These are phyloP conservation scores for Phyllopteryx taeniolatus DNA, from an alignment of 2,113 vertebrate genomes.

Conservation along the genomic window DNA sequence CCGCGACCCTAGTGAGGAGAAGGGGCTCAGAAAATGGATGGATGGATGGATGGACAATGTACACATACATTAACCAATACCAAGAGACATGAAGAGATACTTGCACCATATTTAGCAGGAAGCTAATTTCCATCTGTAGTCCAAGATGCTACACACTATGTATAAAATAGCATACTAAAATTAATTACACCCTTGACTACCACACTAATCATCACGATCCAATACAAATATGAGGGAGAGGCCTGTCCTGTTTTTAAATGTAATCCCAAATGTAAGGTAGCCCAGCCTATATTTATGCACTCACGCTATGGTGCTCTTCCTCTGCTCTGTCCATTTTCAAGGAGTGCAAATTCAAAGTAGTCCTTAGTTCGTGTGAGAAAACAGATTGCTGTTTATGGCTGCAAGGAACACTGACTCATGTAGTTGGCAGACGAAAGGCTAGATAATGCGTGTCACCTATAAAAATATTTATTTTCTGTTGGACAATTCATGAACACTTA, in stretches of 20 bases:
- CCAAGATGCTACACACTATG: not conserved
- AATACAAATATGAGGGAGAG: not conserved
- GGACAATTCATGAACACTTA: not conserved
- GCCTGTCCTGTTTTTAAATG: constrained; percentile 12
- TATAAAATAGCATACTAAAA: not conserved
- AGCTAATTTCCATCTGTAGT: too few species aligned
- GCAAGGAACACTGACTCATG: constrained; percentile 10
- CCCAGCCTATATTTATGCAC: constrained; percentile 23
- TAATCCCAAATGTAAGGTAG: constrained; percentile 21
- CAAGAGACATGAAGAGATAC: too few species aligned
- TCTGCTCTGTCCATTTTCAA: constrained; percentile 25
- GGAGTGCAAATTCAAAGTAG: constrained; percentile 29
- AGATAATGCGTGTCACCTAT: not conserved
- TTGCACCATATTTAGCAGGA: too few species aligned
- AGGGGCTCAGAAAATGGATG: too few species aligned
- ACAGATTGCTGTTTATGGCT: constrained; percentile 36
- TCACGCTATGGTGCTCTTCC: constrained; percentile 7
- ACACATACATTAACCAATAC: too few species aligned
- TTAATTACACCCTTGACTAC: not conserved
- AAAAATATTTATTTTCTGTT: constrained; percentile 1
- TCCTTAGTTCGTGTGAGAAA: constrained; percentile 37
- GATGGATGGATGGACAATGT: too few species aligned
- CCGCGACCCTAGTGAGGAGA: too few species aligned
- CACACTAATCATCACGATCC: constrained; percentile 7
- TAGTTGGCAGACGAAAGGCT: constrained; percentile 11